These are phyloP conservation scores for Matsumurasca onukii DNA, from an alignment of 1,140 invertebrate genomes.

Conservation along the genomic window DNA sequence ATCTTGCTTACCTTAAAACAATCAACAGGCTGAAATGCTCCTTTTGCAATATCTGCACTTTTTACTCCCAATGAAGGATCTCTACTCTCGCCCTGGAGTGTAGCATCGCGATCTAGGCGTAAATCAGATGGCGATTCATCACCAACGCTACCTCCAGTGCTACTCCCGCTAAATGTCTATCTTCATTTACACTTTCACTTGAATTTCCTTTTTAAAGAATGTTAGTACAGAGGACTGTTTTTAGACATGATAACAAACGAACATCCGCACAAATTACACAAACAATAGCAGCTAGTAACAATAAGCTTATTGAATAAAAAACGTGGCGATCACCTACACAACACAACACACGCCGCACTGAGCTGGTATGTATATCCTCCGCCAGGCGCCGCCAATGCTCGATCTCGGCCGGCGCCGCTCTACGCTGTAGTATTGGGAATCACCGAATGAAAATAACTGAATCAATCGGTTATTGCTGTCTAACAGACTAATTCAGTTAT, in stretches of 20 bases:
- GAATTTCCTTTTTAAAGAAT: constrained; percentile 1
- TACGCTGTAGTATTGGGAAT: too few relatives aligned
- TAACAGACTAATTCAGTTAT: neutral
- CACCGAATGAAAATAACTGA: too few relatives aligned
- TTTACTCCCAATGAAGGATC: neutral
- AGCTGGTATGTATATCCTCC: neutral
- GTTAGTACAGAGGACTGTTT: neutral
- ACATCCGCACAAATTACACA: neutral
- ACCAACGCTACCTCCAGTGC: neutral
- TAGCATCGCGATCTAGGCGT: neutral
- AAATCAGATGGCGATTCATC: neutral
- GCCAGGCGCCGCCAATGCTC: neutral
- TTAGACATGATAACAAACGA: neutral
- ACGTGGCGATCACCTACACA: neutral
- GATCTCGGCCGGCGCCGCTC: neutral
- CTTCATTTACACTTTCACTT: neutral
- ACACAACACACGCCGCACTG: neutral
- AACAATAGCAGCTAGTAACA: constrained; percentile 1
- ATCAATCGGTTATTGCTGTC: too few relatives aligned
- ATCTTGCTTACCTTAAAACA: constrained; percentile 1
- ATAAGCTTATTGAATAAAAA: neutral
- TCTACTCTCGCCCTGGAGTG: neutral
- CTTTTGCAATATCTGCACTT: neutral
- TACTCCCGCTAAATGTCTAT: neutral
- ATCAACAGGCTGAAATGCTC: neutral